These are phyloP conservation scores for Sepiola atlantica DNA, from an alignment of 2,888 invertebrate genomes.

Conservation along the genomic window DNA sequence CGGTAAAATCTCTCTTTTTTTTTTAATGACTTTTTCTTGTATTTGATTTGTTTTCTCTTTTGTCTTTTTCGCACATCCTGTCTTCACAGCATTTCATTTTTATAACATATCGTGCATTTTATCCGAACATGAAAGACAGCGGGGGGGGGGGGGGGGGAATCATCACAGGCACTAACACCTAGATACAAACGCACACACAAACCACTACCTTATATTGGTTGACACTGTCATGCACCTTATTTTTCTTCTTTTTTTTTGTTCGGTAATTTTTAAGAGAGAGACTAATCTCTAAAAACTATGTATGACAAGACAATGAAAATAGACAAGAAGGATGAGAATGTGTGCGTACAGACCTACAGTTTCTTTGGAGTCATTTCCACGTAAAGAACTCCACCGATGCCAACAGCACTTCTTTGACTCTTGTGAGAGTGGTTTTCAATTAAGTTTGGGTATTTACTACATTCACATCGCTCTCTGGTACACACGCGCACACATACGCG, in stretches of 20 bases:
- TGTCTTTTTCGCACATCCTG: too few species aligned
- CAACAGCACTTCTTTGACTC: neutral
- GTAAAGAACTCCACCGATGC: neutral
- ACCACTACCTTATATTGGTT: too few species aligned
- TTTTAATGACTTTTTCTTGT: too few species aligned
- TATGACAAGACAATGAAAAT: neutral
- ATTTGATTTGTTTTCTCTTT: too few species aligned
- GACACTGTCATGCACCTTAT: too few species aligned
- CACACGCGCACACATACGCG: too few species aligned
- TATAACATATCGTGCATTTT: too few species aligned
- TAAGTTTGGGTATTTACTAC: neutral
- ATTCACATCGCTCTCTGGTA: neutral
- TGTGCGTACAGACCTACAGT: neutral
- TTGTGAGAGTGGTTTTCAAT: neutral
- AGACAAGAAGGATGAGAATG: neutral
- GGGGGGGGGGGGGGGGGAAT: too few species aligned
- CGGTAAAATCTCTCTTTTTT: too few species aligned
- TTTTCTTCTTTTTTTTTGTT: too few species aligned
- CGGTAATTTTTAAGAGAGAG: neutral
- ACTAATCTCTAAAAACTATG: neutral
- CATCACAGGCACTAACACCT: neutral
- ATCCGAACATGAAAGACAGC: too few species aligned
- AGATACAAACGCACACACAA: neutral
- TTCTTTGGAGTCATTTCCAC: neutral
- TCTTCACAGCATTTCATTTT: too few species aligned